Base-by-base conservation (phyloP, 2,888 invertebrate species). In the Quadroppia sp. region DNA sequence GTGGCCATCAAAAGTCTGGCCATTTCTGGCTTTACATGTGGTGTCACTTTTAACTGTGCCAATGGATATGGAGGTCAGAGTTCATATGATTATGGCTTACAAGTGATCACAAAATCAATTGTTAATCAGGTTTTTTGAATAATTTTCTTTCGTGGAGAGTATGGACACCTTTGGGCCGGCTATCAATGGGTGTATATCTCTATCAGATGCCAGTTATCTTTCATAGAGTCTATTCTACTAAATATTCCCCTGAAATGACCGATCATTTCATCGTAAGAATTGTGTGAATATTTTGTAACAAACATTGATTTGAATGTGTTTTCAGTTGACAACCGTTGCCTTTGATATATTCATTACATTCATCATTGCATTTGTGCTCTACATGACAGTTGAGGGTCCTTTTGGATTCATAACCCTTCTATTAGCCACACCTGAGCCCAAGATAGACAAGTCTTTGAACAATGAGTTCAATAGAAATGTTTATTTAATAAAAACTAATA, bases 151-250 rank as follows among this genome's bases (percentile, higher is more conserved):
- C 48, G 1, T 48, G 48, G 48, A 48, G 20, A 48, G 48, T 48
- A 48, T 48, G 48, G 48, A 20, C 20, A 6, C 48, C 48, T 1
- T n/a, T 48, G 20, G 48, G 48, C n/a, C 4, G 48, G 20, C 48
- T 48, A n/a, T 4, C 48, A n/a, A 48, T 48, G 48, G 48, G 48
- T n/a, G 48, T 48, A 1, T 48, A 48, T 48, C 13, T 48, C 6
- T 48, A 48, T 48, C 48, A 48, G 20, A 48, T 48, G 48, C 48
- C 48, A n/a, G 48, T 48, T n/a, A 48, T 48, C n/a, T 48, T 48
- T n/a, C 48, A 48, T 20, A n/a, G 48, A 20, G 48, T 20, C 20
- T 48, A 48, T 48, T 48, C 48, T 48, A 20, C 20, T 20, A 48
- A n/a, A 48, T 48, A 48, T 9, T 48, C 48, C 1, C 20, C 20